Evolutionary conservation across 2,888 invertebrate genomes (phyloP).

Genomic region (Hoplodrina ambigua): DNA sequence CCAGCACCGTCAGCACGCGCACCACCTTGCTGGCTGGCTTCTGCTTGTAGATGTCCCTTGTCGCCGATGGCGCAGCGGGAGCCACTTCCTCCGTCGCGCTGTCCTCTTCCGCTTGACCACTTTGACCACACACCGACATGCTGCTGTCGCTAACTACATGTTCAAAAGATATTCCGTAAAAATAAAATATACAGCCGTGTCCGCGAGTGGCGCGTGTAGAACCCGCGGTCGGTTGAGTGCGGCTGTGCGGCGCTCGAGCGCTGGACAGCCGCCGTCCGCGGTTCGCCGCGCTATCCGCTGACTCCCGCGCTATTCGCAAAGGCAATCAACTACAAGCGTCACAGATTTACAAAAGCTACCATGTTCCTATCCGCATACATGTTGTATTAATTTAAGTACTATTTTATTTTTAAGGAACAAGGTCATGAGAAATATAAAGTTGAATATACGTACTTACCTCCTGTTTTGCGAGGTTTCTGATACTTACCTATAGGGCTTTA

Average conservation of each 20-base stretch:
- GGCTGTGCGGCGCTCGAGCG: conserved; percentile 56
- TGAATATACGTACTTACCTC: too few species aligned
- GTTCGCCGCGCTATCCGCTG: conserved; percentile 59
- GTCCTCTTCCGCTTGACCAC: conserved; percentile 70
- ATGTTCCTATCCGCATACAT: not conserved
- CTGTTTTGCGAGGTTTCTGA: too few species aligned
- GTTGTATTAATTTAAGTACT: not conserved
- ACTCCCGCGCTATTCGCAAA: conserved; percentile 68
- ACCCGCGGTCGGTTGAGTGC: conserved; percentile 78
- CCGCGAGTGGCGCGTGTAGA: conserved; percentile 75
- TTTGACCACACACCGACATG: conserved; percentile 84
- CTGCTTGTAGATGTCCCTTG: conserved; percentile 81
- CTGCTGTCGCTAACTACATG: conserved; percentile 72
- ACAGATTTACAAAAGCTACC: conserved; percentile 71
- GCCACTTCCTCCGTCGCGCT: conserved; percentile 62
- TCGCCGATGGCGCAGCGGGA: conserved; percentile 36
- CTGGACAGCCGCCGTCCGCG: conserved; percentile 58
- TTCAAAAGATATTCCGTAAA: conserved; percentile 64
- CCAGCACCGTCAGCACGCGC: conserved; percentile 94
- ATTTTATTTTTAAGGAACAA: too few species aligned
- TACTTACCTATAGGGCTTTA: too few species aligned
- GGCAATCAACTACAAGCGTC: conserved; percentile 84
- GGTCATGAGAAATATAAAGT: too few species aligned
- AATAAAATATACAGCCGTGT: conserved; percentile 61
- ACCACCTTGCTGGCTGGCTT: conserved; percentile 86